Evolutionary conservation across 2,113 vertebrate species (phyloP).

Genomic region (Cranoglanis bouderius): DNA sequence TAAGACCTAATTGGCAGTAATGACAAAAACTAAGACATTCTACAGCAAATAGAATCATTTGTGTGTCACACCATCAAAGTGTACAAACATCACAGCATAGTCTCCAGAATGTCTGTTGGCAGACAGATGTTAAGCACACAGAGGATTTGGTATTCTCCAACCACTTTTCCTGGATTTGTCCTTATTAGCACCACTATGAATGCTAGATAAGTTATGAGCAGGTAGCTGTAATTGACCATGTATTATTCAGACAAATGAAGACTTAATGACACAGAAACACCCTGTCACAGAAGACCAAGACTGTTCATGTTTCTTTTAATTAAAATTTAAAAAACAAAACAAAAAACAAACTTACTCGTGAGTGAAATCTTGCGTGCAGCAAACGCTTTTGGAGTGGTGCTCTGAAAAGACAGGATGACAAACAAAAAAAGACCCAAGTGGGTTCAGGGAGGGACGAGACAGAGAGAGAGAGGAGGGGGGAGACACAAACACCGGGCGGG

Average conservation of each 20-base stretch:
- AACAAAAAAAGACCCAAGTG: slow-evolving; percentile 72
- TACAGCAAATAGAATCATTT: background rate
- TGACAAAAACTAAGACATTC: background rate
- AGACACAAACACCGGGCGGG: slow-evolving; percentile 55
- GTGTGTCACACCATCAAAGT: background rate
- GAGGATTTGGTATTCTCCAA: background rate
- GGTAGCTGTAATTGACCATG: background rate
- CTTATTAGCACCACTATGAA: background rate
- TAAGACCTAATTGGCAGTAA: background rate
- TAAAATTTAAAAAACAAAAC: background rate
- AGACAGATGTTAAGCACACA: background rate
- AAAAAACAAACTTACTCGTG: slow-evolving; percentile 67
- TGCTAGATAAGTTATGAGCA: background rate
- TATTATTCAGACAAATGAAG: background rate
- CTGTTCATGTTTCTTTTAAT: background rate
- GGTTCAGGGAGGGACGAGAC: slow-evolving; percentile 72
- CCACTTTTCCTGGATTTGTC: background rate
- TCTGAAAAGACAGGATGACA: slow-evolving; percentile 66
- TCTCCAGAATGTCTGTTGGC: background rate
- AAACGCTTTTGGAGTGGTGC: slow-evolving; percentile 73
- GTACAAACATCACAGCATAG: background rate
- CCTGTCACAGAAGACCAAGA: background rate
- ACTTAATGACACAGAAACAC: background rate
- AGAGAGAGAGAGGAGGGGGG: slow-evolving; percentile 34
- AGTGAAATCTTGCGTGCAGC: slow-evolving; percentile 78